A percentile compares a stretch with the other conserved stretches of the same genome.
phyloP scores from a whole-genome alignment of 1,140 invertebrate genomes.

The Steinernema khuongi region DNA sequence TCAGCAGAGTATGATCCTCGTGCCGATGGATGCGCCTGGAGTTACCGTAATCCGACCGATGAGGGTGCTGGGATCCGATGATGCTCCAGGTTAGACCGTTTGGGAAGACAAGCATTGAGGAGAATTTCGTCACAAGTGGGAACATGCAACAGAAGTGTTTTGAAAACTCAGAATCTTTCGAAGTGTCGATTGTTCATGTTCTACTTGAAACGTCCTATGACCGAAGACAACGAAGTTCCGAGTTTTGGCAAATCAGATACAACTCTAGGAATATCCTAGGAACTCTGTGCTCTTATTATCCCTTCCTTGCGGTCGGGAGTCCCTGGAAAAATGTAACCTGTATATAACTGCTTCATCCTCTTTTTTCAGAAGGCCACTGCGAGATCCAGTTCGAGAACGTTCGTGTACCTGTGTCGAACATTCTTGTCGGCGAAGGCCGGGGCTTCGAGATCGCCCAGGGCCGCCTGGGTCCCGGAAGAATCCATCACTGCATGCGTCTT shows the following conservation, averaged over 20 bases:
- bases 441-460: slow-evolving; percentile 64
- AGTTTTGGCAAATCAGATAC: no score
- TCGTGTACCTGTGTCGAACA: slow-evolving; percentile 59
- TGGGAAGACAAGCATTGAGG: no score
- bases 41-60: slow-evolving; percentile 60
- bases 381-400: slow-evolving; percentile 63
- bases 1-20: slow-evolving; percentile 63
- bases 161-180: no score
- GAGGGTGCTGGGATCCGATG: slow-evolving; percentile 61
- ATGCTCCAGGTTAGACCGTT: slow-evolving; percentile 59
- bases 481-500: slow-evolving; percentile 63
- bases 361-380: slow-evolving; percentile 59
- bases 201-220: no score
- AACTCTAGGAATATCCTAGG: no score
- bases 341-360: not conserved
- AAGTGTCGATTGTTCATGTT: no score
- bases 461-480: slow-evolving; percentile 62
- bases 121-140: no score
- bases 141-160: no score
- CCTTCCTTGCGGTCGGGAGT: no score
- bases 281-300: no score
- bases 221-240: no score
- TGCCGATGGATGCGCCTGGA: slow-evolving; percentile 62
- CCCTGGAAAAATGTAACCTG: no score
- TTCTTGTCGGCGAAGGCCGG: slow-evolving; percentile 62